phyloP scores from a whole-genome alignment of 2,888 invertebrate species.

The Escarpia spicata region DNA sequence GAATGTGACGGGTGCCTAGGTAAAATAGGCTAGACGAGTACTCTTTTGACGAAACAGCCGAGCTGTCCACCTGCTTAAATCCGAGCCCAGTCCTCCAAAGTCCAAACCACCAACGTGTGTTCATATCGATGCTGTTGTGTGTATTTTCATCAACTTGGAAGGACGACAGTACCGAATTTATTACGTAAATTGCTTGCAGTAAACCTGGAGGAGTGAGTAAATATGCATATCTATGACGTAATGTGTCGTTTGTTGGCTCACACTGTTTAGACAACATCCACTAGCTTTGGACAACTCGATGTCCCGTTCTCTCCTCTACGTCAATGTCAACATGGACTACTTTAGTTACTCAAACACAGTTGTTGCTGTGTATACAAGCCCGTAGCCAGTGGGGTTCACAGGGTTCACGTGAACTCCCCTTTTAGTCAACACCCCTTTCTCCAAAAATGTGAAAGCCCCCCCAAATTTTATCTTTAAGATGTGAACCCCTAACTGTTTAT shows the following conservation, averaged over 20 bases:
- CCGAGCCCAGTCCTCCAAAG: not conserved
- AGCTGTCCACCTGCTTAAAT: not conserved
- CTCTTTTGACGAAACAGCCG: too few relatives aligned
- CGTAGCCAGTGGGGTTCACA: too few relatives aligned
- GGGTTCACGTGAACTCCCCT: too few relatives aligned
- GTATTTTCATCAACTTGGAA: not conserved
- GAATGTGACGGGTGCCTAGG: too few relatives aligned
- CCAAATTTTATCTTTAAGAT: too few relatives aligned
- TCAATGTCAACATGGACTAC: not conserved
- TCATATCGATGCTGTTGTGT: not conserved
- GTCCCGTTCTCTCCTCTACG: not conserved
- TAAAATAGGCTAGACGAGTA: too few relatives aligned
- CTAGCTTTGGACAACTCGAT: not conserved
- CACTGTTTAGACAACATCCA: not conserved
- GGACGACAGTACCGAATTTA: not conserved
- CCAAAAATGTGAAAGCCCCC: too few relatives aligned
- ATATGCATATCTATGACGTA: not conserved
- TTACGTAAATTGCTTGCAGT: not conserved
- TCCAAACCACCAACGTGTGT: not conserved
- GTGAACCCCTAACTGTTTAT: too few relatives aligned
- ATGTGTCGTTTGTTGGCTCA: not conserved
- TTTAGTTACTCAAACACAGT: too few relatives aligned
- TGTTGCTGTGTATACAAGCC: too few relatives aligned
- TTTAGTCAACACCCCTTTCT: too few relatives aligned
- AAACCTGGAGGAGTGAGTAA: not conserved